Evolutionary conservation across 1,140 invertebrate species (phyloP).

Genomic region (Diachasma alloeum): DNA sequence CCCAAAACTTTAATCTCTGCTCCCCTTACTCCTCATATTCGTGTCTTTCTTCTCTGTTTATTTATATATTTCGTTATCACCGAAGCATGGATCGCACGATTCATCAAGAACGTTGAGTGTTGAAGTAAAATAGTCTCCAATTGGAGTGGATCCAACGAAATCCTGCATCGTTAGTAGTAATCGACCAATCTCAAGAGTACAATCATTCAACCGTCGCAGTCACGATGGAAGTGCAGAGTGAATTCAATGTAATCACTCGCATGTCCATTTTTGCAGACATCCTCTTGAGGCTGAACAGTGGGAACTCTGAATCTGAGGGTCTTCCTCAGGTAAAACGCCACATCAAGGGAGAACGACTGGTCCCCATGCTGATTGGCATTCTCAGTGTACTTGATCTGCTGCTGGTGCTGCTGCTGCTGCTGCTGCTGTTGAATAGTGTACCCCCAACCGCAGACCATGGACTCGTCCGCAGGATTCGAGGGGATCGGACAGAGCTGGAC

Average conservation of each 20-base stretch:
- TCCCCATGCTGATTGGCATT: constrained; percentile 51
- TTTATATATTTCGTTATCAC: not conserved
- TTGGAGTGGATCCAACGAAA: not conserved
- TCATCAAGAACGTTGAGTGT: not conserved
- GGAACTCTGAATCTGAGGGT: constrained; percentile 57
- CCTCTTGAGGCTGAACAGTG: constrained; percentile 58
- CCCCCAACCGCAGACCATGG: constrained; percentile 49
- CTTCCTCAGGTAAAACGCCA: constrained; percentile 56
- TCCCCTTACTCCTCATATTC: not conserved
- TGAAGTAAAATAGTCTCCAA: not conserved
- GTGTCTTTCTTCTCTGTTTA: not conserved
- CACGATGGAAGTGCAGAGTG: constrained; percentile 57
- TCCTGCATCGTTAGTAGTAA: no score
- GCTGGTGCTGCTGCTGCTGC: constrained; percentile 27
- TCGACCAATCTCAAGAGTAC: no score
- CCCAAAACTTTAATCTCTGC: not conserved
- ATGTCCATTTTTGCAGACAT: constrained; percentile 58
- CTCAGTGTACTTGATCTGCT: constrained; percentile 47
- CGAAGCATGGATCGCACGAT: not conserved
- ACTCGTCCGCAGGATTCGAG: constrained; percentile 44
- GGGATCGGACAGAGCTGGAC: constrained; percentile 51
- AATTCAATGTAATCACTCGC: constrained; percentile 57
- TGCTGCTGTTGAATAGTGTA: constrained; percentile 48
- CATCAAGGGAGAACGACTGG: constrained; percentile 53
- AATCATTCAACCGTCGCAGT: constrained; percentile 53